These are phyloP conservation scores for Cosmopolites sordidus DNA, from an alignment of 2,888 invertebrate genomes.

Conservation along the genomic window DNA sequence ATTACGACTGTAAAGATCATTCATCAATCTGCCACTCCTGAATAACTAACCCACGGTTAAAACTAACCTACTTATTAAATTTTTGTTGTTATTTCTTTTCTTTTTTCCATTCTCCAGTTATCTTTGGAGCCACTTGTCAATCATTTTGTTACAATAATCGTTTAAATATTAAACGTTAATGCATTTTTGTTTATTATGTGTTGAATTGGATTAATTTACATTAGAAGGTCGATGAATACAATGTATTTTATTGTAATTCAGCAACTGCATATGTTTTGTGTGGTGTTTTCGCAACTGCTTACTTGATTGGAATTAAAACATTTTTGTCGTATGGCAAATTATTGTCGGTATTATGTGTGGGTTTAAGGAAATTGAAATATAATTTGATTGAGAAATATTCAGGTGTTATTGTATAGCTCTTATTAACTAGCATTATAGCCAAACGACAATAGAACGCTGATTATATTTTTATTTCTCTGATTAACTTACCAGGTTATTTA, in stretches of 20 bases:
- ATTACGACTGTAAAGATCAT: conserved; percentile 21
- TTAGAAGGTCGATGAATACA: conserved; percentile 15
- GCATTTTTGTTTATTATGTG: conserved; percentile 8
- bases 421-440: too few species aligned
- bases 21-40: conserved; percentile 25
- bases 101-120: neutral
- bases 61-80: conserved; percentile 17
- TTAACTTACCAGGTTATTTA: too few species aligned
- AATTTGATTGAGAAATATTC: conserved; percentile 6
- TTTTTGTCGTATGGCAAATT: neutral
- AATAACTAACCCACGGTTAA: conserved; percentile 22
- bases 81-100: neutral
- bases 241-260: conserved; percentile 3
- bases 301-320: neutral
- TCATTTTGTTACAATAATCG: conserved; percentile 6
- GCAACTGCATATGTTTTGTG: neutral
- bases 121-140: conserved; percentile 13
- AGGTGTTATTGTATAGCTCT: too few species aligned
- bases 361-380: neutral
- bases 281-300: neutral
- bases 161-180: conserved; percentile 7
- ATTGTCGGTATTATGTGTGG: neutral
- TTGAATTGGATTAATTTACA: conserved; percentile 5
- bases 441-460: too few species aligned
- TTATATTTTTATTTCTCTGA: too few species aligned